Base-by-base conservation (phyloP, 2,888 invertebrate species). In the Halictus ligatus region DNA sequence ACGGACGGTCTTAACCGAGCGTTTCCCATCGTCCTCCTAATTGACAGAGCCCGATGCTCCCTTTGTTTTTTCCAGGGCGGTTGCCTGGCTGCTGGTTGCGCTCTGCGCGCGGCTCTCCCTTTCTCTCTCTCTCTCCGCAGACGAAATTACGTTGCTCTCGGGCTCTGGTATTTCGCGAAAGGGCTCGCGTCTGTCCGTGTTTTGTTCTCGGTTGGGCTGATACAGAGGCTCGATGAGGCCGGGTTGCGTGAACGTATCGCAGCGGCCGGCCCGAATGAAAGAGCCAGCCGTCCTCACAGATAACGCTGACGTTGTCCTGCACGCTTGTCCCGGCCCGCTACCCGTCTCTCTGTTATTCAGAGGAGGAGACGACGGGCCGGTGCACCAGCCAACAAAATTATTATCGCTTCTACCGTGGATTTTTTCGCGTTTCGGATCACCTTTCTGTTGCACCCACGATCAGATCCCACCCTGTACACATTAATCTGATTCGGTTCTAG, bases 21-120 rank as follows among this genome's bases (percentile, higher is more conserved):
- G 40, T 60, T 60, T 75, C 88, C 89, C 71, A 75, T 7, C 91
- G 90, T 85, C 88, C 90, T 86, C 89, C 92, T 93, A 93, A 93
- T 93, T 92, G 92, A 92, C 91, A 87, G 83, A 81, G 88, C 85
- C 92, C 93, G 89, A 92, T 92, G 92, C 88, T 89, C 25, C 81
- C 92, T 93, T 93, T 93, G 93, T 93, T 90, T 25, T 87, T 89
- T 58, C 50, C 86, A 18, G 67, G 7, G 12, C 71, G 43, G 43
- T 69, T 69, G 69, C 21, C 69, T 64, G 18, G 29, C 29, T 64
- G 29, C 35, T 64, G 64, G 29, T 7, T 64, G 29, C 64, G 18
- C 29, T 29, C 29, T 29, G 29, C 21, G 13, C 60, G 25, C 25
- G 25, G 12, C 7, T 35, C 67, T 40, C 35, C 10, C 29, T 35